Conservation (phyloP, 1,140 invertebrate genomes). For the Drosophila bocqueti region DNA sequence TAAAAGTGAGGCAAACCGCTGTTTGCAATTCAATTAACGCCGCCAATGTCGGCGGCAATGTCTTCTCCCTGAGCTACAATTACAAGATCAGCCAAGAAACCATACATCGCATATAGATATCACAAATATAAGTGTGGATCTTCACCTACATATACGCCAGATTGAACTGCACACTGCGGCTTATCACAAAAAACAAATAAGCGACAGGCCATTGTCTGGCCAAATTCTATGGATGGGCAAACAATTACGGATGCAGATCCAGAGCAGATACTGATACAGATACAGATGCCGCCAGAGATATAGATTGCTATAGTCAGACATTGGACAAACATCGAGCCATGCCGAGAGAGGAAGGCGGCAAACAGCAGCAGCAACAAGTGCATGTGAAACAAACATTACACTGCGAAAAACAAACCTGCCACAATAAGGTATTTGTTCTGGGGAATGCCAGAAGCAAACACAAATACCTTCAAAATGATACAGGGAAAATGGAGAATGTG, state of each 20-base stretch:
- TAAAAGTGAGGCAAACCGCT: conserved; percentile 27
- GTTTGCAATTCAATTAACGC: conserved; percentile 82
- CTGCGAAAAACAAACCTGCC: background rate
- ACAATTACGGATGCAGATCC: conserved; percentile 27
- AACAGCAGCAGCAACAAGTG: conserved; percentile 59
- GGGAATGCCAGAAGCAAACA: background rate
- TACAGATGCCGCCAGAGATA: background rate
- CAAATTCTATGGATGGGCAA: conserved; percentile 67
- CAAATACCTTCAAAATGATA: background rate
- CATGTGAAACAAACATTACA: conserved; percentile 67
- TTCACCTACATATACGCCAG: background rate
- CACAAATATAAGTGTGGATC: background rate
- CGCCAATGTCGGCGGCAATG: conserved; percentile 56
- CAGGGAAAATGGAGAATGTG: background rate
- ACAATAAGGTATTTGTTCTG: background rate
- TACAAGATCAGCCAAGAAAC: conserved; percentile 65
- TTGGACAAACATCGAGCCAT: conserved; percentile 30
- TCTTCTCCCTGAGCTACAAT: conserved; percentile 45
- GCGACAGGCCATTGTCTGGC: conserved; percentile 64
- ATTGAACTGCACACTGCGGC: conserved; percentile 43
- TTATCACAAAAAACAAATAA: conserved; percentile 51
- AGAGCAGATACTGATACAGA: background rate
- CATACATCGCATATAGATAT: conserved; percentile 1
- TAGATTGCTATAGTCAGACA: conserved; percentile 13
- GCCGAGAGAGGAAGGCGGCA: conserved; percentile 3